Percentiles rank a stretch among this genome's conserved stretches.
phyloP scores from a whole-genome alignment of 2,888 invertebrate species.

The Cosmorhoe ocellata region DNA sequence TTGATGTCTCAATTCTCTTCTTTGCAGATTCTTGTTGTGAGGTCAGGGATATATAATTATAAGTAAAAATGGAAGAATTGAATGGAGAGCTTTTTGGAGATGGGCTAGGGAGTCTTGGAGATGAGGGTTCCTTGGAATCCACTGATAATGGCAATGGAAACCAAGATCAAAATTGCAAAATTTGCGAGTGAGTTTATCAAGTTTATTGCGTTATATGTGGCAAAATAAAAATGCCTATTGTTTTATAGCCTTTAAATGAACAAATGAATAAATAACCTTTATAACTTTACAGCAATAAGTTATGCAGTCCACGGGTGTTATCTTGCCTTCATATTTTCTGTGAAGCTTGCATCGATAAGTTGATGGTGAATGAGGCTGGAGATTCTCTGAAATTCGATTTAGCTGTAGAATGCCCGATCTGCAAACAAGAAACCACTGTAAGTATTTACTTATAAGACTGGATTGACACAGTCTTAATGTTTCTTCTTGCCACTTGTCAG shows the following conservation, averaged over 20 bases:
- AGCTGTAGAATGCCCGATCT: constrained; percentile 89
- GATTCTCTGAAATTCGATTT: constrained; percentile 85
- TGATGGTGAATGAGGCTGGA: constrained; percentile 87
- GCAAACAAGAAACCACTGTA: constrained; percentile 93
- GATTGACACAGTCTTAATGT: too few relatives aligned
- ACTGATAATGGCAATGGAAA: constrained; percentile 75
- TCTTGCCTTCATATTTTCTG: constrained; percentile 98
- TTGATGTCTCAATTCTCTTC: constrained; percentile 20
- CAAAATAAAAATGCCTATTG: too few relatives aligned
- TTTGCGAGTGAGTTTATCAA: constrained; percentile 82
- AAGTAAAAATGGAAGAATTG: constrained; percentile 84
- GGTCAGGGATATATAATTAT: constrained; percentile 73
- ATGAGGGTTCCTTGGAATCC: constrained; percentile 78
- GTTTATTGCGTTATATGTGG: too few relatives aligned
- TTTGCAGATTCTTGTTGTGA: constrained; percentile 74
- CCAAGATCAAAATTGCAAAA: constrained; percentile 84
- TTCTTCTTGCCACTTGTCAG: too few relatives aligned
- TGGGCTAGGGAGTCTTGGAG: constrained; percentile 73
- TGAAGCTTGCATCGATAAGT: constrained; percentile 93
- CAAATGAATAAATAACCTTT: neutral
- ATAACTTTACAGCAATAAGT: constrained; percentile 83
- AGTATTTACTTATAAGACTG: constrained; percentile 6
- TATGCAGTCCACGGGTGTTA: constrained; percentile 92
- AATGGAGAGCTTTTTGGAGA: constrained; percentile 80
- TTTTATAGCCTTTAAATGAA: too few relatives aligned